Evolutionary conservation across 2,113 vertebrate species (phyloP).

Genomic region (Daboia siamensis): DNA sequence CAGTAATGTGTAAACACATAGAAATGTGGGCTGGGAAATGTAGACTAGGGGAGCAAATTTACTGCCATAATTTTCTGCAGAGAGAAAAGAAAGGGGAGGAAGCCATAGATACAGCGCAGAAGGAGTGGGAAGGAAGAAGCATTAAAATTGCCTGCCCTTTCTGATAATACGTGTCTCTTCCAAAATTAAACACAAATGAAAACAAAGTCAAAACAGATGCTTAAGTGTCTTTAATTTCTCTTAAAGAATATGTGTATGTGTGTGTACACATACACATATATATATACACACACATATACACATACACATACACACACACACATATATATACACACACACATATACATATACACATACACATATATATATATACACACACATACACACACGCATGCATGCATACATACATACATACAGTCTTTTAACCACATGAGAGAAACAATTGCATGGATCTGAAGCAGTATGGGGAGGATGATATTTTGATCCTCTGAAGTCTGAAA

Average conservation of each 20-base stretch:
- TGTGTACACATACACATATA: too few relatives aligned
- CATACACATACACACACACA: too few relatives aligned
- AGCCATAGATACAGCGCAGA: neutral
- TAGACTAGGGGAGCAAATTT: neutral
- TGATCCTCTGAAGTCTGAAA: neutral
- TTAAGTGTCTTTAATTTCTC: neutral
- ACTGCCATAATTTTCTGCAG: neutral
- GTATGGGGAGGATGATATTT: neutral
- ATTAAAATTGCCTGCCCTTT: neutral
- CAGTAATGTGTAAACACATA: neutral
- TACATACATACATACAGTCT: too few relatives aligned
- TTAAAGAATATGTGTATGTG: neutral
- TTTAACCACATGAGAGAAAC: neutral
- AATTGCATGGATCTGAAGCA: neutral
- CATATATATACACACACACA: too few relatives aligned
- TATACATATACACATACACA: fast-evolving
- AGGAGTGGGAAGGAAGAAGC: neutral
- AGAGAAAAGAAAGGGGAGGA: neutral
- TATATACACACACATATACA: too few relatives aligned
- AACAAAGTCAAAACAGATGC: neutral
- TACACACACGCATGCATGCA: too few relatives aligned
- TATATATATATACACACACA: too few relatives aligned
- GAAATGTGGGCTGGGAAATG: neutral
- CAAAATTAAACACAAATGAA: neutral
- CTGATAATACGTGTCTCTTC: neutral